Conservation (phyloP, 2,113 vertebrate genomes). For the Scatophagus argus region DNA sequence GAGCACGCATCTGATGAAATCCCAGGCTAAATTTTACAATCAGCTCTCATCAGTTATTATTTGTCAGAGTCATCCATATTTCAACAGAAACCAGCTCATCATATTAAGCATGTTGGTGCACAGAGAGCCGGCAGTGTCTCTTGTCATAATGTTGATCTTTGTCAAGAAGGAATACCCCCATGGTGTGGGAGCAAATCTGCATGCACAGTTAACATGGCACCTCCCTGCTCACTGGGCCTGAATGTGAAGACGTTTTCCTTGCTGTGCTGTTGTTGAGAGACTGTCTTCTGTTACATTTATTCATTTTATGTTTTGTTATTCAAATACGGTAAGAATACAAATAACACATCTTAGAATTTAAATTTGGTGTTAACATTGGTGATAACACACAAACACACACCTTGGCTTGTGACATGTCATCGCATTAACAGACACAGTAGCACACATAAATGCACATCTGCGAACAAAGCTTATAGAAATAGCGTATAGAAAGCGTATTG, state of each 20-base stretch:
- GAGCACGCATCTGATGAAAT: constrained; percentile 25
- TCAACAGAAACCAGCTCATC: constrained; percentile 22
- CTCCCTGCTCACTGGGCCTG: constrained; percentile 28
- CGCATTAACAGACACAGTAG: background rate
- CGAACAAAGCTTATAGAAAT: no score
- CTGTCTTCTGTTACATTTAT: constrained; percentile 14
- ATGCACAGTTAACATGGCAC: constrained; percentile 49
- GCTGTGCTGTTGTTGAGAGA: constrained; percentile 2
- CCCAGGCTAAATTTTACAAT: constrained; percentile 45
- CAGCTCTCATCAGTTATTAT: constrained; percentile 46
- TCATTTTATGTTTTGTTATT: background rate
- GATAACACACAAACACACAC: background rate
- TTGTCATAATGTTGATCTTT: constrained; percentile 70
- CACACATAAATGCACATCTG: background rate
- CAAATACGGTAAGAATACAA: constrained; percentile 38
- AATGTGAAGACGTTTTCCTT: constrained; percentile 16
- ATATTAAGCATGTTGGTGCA: constrained; percentile 43
- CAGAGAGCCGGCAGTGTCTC: constrained; percentile 2
- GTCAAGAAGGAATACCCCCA: constrained; percentile 45
- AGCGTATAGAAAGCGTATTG: no score
- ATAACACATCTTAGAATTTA: constrained; percentile 4
- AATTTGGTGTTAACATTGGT: background rate
- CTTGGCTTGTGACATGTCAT: background rate
- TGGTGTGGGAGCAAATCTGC: constrained; percentile 42
- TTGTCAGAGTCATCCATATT: constrained; percentile 55